Conservation (phyloP, 2,113 vertebrate genomes). For the Chaetops frenatus region DNA sequence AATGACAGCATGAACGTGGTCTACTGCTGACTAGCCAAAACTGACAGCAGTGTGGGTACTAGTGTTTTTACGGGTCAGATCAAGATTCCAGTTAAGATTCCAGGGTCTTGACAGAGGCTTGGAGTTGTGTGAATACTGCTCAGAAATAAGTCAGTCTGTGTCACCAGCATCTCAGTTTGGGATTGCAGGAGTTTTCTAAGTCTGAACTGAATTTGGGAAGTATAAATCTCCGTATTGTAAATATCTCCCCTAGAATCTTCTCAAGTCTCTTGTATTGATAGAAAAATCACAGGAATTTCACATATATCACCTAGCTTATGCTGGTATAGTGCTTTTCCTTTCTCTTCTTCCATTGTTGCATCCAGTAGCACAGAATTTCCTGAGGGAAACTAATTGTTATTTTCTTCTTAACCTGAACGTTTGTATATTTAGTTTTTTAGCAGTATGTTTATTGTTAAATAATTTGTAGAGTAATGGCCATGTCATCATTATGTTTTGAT, state of each 20-base stretch:
- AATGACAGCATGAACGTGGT: fast-evolving
- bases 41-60: not conserved
- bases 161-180: not conserved
- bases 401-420: not conserved
- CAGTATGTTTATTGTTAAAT: conserved; percentile 16
- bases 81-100: not conserved
- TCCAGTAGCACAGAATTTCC: not conserved
- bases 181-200: not conserved
- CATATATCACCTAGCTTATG: not conserved
- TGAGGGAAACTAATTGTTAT: not conserved
- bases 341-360: not conserved
- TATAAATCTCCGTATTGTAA: not conserved
- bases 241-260: not conserved
- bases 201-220: not conserved
- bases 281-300: not conserved
- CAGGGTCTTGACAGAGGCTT: not conserved
- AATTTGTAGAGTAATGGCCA: not conserved
- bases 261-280: not conserved
- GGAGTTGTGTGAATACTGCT: not conserved
- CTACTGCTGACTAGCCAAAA: not conserved
- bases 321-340: not conserved
- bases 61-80: not conserved
- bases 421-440: not conserved
- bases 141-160: not conserved
- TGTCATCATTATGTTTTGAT: not conserved